These are phyloP conservation scores for Drosophila pruinosa DNA, from an alignment of 1,140 invertebrate species.

Conservation along the genomic window DNA sequence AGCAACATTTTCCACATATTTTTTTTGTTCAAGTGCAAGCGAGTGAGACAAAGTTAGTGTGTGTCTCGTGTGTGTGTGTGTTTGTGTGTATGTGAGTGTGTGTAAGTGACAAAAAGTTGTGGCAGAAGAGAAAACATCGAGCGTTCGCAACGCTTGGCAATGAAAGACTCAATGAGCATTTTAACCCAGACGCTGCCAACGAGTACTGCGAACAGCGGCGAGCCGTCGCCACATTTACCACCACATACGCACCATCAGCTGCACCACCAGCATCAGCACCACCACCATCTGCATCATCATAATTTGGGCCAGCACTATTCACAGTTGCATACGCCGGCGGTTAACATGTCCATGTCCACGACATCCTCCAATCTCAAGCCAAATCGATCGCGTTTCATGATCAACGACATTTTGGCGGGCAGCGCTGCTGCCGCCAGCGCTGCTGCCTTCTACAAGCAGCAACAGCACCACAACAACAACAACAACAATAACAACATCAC, in stretches of 20 bases:
- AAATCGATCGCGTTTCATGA: slow-evolving; percentile 90
- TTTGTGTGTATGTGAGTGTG: neutral
- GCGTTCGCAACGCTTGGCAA: slow-evolving; percentile 29
- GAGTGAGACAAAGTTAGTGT: too few species aligned
- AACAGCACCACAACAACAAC: slow-evolving; percentile 62
- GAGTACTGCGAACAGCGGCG: slow-evolving; percentile 38
- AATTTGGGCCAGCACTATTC: slow-evolving; percentile 6
- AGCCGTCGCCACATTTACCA: slow-evolving; percentile 35
- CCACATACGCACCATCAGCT: slow-evolving; percentile 17
- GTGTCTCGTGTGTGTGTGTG: neutral
- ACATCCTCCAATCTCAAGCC: slow-evolving; percentile 85
- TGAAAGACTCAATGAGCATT: slow-evolving; percentile 82
- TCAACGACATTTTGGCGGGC: slow-evolving; percentile 89
- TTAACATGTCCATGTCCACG: slow-evolving; percentile 52
- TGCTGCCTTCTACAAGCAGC: slow-evolving; percentile 69
- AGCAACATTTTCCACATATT: too few species aligned
- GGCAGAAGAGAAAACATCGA: neutral
- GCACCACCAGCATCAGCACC: slow-evolving; percentile 6
- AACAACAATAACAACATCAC: slow-evolving; percentile 49
- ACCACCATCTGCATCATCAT: slow-evolving; percentile 7
- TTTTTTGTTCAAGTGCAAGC: too few species aligned
- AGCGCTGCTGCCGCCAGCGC: slow-evolving; percentile 82
- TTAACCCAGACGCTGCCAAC: slow-evolving; percentile 65
- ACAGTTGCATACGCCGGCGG: slow-evolving; percentile 23
- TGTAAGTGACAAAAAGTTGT: neutral